Conservation (phyloP, 2,113 vertebrate species). For the Hiodon tergisus region DNA sequence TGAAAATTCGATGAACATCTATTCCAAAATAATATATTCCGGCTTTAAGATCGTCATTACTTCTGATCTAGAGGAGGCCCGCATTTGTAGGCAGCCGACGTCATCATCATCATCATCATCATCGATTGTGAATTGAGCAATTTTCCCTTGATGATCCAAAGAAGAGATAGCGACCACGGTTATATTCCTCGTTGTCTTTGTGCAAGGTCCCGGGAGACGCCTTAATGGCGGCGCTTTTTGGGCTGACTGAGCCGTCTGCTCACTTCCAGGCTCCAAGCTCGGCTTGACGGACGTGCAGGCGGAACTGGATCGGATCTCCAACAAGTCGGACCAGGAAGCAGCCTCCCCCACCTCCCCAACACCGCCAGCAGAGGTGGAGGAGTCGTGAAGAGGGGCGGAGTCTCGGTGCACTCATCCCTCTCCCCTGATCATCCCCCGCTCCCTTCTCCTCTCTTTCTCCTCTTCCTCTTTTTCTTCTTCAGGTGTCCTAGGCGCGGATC, state of each 20-base stretch:
- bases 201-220: no score
- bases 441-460: conserved; percentile 52
- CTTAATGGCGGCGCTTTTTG: no score
- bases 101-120: no score
- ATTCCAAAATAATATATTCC: no score
- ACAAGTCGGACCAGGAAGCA: conserved; percentile 76
- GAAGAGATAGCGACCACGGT: no score
- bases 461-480: not conserved
- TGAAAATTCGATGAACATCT: no score
- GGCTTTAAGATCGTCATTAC: no score
- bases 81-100: no score
- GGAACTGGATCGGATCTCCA: conserved; percentile 93
- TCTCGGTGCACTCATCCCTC: conserved; percentile 24
- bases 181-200: no score
- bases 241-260: not conserved
- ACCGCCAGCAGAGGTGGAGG: conserved; percentile 80
- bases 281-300: conserved; percentile 94
- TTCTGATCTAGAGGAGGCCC: no score
- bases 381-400: conserved; percentile 82
- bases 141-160: not conserved
- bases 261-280: conserved; percentile 80
- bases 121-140: no score
- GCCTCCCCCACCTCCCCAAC: conserved; percentile 73
- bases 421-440: not conserved
- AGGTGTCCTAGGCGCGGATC: conserved; percentile 50